phyloP scores from a whole-genome alignment of 2,113 vertebrate species.

The Acanthisitta chloris region DNA sequence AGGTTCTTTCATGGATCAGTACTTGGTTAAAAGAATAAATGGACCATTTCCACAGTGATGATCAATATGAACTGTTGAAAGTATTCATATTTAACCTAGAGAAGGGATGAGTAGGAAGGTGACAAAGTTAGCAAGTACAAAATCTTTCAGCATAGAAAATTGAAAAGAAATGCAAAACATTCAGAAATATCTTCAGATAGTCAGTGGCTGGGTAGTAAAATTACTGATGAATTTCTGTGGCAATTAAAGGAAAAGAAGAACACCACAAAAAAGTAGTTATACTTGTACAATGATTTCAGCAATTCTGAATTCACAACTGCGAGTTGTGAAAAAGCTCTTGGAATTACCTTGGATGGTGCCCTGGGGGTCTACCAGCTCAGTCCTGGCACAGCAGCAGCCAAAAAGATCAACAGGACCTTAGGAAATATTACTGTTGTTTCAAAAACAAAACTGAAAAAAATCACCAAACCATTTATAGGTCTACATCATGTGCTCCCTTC shows the following conservation, averaged over 20 bases:
- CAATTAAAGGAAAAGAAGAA: not conserved
- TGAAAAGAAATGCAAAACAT: conserved; percentile 24
- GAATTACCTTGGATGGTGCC: not conserved
- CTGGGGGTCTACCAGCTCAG: not conserved
- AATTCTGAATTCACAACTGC: not conserved
- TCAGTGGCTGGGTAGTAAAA: not conserved
- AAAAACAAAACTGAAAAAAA: not conserved
- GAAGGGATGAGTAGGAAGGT: conserved; percentile 47
- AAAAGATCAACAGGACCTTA: not conserved
- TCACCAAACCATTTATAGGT: not conserved
- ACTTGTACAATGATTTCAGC: not conserved
- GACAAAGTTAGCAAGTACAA: conserved; percentile 48
- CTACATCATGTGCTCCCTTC: not conserved
- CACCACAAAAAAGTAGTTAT: not conserved
- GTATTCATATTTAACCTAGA: conserved; percentile 30
- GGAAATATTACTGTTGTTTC: not conserved
- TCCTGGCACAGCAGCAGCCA: not conserved
- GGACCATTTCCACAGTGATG: not conserved
- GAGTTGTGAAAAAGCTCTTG: not conserved
- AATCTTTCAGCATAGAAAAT: conserved; percentile 41
- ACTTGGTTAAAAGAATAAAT: conserved; percentile 29
- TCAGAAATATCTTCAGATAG: conserved; percentile 17
- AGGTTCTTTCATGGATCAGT: conserved; percentile 3
- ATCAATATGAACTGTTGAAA: conserved; percentile 15
- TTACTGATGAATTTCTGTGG: not conserved